Base-by-base conservation (phyloP, 2,888 invertebrate species). In the Rhamnusium bicolor region DNA sequence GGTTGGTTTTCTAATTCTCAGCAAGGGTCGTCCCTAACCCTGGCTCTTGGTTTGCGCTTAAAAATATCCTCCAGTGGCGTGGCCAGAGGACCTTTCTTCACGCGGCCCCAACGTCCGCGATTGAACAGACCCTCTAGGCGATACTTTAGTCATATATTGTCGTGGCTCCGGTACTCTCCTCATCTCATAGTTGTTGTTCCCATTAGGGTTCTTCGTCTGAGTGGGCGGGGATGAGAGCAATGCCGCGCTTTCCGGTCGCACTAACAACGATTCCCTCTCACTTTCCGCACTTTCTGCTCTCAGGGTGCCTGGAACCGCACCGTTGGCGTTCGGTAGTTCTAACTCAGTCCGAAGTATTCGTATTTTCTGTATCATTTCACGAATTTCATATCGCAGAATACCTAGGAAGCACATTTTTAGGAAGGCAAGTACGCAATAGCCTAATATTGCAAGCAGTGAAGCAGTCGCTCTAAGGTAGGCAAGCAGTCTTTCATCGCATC, bases 341-440 rank as follows among this genome's bases (percentile, higher is more conserved):
- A 91, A 87, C 85, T 94, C 94, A 73, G 91, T 92, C 83, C 92
- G 92, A 76, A 96, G 90, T 86, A 96, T 91, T 84, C 94, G 93
- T 86, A 96, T 96, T 90, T 96, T 96, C 87, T 96, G 95, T 85
- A 96, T 95, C 96, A 96, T 96, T 88, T 96, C 96, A 80, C 94
- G 92, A 85, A 96, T 95, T 90, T 96, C 95, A 90, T 95, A 95
- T 51, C 95, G 92, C 63, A 83, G 71, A 73, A 83, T 83, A 51
- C 83, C 95, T 79, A 96, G 92, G 91, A 96, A 96, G 90, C 95
- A 95, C 88, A 96, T 90, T 89, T 96, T 96, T 82, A 96, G 91
- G 90, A 96, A 96, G 83, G 96, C 94, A 83, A 96, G 94, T 77
- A 96, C 95, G 89, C 96, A 96, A 88, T 95, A 96, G 72, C 96